These are phyloP conservation scores for Hypomecis atomaria DNA, from an alignment of 2,888 invertebrate genomes.

Conservation along the genomic window DNA sequence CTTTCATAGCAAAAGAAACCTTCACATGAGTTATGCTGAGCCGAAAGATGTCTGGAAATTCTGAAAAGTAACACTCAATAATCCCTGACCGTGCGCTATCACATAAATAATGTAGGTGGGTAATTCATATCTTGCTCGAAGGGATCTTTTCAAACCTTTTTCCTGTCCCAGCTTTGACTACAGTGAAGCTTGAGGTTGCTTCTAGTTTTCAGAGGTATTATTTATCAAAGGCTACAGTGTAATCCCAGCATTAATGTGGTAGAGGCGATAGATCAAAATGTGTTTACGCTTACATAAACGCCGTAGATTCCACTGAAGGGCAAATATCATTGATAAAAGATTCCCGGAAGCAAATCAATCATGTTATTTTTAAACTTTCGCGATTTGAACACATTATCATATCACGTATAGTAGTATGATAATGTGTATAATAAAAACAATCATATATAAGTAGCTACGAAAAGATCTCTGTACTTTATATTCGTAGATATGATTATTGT, in stretches of 20 bases:
- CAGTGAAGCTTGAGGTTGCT: neutral
- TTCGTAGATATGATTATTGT: too few relatives aligned
- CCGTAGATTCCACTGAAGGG: too few relatives aligned
- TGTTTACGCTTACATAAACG: neutral
- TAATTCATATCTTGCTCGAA: slow-evolving; percentile 20
- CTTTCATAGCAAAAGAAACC: slow-evolving; percentile 17
- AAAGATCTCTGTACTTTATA: too few relatives aligned
- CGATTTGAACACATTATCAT: too few relatives aligned
- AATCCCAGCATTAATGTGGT: neutral
- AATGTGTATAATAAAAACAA: too few relatives aligned
- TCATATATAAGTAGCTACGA: too few relatives aligned
- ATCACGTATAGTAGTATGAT: too few relatives aligned
- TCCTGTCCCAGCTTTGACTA: slow-evolving; percentile 13
- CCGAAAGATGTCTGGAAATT: slow-evolving; percentile 7
- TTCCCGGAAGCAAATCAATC: too few relatives aligned
- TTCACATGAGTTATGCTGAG: slow-evolving; percentile 15
- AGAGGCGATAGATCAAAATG: neutral
- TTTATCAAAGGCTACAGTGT: slow-evolving; percentile 7
- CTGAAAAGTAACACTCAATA: slow-evolving; percentile 18
- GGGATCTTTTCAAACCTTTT: slow-evolving; percentile 17
- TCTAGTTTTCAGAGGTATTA: slow-evolving; percentile 11
- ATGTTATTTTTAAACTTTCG: too few relatives aligned
- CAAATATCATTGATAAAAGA: too few relatives aligned
- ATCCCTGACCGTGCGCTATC: slow-evolving; percentile 20
- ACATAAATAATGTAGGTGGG: slow-evolving; percentile 20